Conservation (phyloP, 1,140 invertebrate species). For the Drosophila arawakana region DNA sequence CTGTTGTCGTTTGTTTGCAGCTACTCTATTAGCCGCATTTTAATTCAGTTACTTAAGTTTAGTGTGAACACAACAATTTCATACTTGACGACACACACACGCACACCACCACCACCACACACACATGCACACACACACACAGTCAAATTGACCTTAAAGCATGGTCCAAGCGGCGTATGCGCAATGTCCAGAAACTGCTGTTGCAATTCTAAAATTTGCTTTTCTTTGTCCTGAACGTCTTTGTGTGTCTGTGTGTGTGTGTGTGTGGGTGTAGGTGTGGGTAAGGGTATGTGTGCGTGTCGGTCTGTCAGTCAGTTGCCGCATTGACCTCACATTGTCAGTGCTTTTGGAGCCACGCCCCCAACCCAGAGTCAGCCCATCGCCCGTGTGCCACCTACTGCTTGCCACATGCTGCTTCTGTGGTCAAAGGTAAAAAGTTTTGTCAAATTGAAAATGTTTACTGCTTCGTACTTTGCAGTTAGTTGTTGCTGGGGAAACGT, state of each 20-base stretch:
- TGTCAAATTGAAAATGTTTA: constrained; percentile 83
- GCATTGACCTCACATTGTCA: constrained; percentile 78
- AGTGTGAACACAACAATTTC: constrained; percentile 83
- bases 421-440: constrained; percentile 83
- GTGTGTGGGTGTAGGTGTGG: constrained; percentile 1
- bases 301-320: constrained; percentile 69
- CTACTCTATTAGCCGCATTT: constrained; percentile 82
- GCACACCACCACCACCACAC: constrained; percentile 4
- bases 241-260: background rate
- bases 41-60: constrained; percentile 83
- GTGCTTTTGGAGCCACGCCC: constrained; percentile 36
- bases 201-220: constrained; percentile 69
- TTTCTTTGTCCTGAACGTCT: constrained; percentile 15
- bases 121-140: constrained; percentile 13
- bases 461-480: constrained; percentile 65
- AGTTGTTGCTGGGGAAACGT: constrained; percentile 23
- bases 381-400: background rate
- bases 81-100: constrained; percentile 70
- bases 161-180: constrained; percentile 39
- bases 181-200: constrained; percentile 54
- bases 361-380: background rate
- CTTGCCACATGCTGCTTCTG: constrained; percentile 42
- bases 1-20: constrained; percentile 68
- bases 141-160: background rate
- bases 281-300: background rate